phyloP scores from a whole-genome alignment of 2,888 invertebrate genomes.

The Andrena bucephala region DNA sequence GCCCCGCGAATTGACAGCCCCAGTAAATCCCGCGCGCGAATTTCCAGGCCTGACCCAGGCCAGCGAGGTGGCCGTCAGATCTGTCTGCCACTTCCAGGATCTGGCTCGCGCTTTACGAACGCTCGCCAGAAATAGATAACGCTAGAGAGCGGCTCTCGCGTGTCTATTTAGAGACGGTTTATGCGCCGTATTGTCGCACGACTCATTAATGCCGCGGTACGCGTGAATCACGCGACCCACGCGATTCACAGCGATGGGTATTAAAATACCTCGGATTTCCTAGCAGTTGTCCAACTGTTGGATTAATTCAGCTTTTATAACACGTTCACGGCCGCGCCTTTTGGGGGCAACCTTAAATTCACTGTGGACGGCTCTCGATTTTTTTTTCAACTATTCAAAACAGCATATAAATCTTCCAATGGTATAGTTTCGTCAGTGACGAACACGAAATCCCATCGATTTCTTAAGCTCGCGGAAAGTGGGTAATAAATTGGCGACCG shows the following conservation, averaged over 20 bases:
- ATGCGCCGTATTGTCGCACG: conserved; percentile 34
- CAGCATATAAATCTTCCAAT: no score
- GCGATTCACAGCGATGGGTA: conserved; percentile 23
- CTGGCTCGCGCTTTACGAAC: conserved; percentile 19
- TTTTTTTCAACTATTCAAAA: no score
- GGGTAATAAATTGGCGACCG: no score
- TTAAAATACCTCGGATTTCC: not conserved
- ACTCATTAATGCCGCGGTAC: conserved; percentile 53
- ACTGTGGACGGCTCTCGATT: no score
- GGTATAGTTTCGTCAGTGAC: no score
- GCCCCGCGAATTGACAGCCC: conserved; percentile 34
- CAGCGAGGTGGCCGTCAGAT: conserved; percentile 4
- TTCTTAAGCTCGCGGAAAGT: no score
- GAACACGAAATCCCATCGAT: no score
- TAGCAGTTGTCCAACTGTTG: no score
- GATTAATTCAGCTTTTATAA: no score
- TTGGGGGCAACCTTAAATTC: no score
- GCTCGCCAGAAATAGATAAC: conserved; percentile 39
- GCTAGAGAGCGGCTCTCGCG: conserved; percentile 15
- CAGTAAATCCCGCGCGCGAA: conserved; percentile 44
- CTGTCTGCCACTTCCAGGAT: conserved; percentile 27
- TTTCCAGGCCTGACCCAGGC: conserved; percentile 1
- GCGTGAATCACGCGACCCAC: conserved; percentile 45
- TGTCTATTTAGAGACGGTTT: conserved; percentile 49
- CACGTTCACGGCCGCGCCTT: no score